Base-by-base conservation (phyloP, 2,888 invertebrate genomes). In the Clanis bilineata region DNA sequence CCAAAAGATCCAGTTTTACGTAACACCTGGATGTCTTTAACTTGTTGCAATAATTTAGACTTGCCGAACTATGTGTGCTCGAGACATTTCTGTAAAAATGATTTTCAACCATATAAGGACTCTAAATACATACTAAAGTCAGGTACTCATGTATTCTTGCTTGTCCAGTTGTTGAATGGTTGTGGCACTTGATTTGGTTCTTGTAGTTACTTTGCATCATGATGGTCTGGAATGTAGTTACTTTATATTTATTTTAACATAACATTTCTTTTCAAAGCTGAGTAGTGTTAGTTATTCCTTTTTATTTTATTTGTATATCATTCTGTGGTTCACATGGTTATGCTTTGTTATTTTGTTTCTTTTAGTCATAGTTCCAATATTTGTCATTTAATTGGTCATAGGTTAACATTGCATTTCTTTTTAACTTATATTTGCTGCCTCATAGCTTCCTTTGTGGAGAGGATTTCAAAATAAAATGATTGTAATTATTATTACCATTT, bases 61-160 rank as follows among this genome's bases (percentile, higher is more conserved):
- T 89, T 89, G 77, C 92, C 93, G 61, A 93, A 93, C 55, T 94
- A 94, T 80, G 95, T 96, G 36, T 96, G 96, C 78, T 96, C 96
- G 12, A 93, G 95, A 63, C 96, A 96, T 84, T 96, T 96, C 81
- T 91, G 94, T 71, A 94, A 94, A 70, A 93, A 93, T 28, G 96
- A 96, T 85, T 96, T 96, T 85, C 93, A 95, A 83, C 93, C 93
- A 67, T 94, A 94, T 72, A 94, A 95, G 82, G 94, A 94, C 62
- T 93, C 94, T 64, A 96, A 95, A 88, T 95, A 95, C 79, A 87
- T 95, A 79, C 85, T 96, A 56, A 94, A 94, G 79, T 93, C 94
- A 84, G 92, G 92, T 92, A 87, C 73, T 71, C 69, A 58, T 60
- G 58, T 58, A 62, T 64, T 65, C 63, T 64, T 69, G 74, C 73